A percentile compares a stretch with the other conserved stretches of the same genome.
Evolutionary conservation across 2,888 invertebrate genomes (phyloP).

Genomic region (Cephus sareptanus): DNA sequence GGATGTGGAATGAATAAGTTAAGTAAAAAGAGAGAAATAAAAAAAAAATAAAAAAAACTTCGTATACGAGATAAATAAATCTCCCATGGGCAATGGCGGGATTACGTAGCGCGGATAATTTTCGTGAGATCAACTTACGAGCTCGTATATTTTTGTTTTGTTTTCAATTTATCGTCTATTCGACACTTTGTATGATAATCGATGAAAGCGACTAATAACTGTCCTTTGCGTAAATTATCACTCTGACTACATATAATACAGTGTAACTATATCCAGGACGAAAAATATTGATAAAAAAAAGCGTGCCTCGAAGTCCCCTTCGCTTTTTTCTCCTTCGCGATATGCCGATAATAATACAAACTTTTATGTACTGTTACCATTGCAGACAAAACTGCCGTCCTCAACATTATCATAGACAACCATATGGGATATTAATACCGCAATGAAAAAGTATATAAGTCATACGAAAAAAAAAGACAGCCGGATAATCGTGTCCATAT

Average conservation of each 20-base stretch:
- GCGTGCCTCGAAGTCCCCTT: not conserved
- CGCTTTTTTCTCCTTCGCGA: not conserved
- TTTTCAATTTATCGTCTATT: no score
- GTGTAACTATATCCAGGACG: not conserved
- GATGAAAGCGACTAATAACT: no score
- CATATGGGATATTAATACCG: constrained; percentile 52
- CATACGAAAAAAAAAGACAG: not conserved
- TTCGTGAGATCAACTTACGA: not conserved
- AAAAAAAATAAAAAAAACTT: not conserved
- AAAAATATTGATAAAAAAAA: not conserved
- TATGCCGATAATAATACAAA: not conserved
- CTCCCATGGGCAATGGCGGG: not conserved
- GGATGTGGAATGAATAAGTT: constrained; percentile 51
- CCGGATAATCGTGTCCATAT: constrained; percentile 24
- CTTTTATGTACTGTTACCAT: constrained; percentile 22
- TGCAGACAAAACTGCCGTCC: constrained; percentile 59
- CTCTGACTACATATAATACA: not conserved
- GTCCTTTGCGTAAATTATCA: not conserved
- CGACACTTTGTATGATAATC: no score
- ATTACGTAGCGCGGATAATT: not conserved
- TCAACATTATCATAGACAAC: constrained; percentile 58
- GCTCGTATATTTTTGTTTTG: not conserved
- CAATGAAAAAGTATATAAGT: not conserved
- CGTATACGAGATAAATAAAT: not conserved
- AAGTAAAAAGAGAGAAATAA: not conserved